Evolutionary conservation across 2,888 invertebrate species (phyloP).

Genomic region (Acanthococcus lagerstroemiae): DNA sequence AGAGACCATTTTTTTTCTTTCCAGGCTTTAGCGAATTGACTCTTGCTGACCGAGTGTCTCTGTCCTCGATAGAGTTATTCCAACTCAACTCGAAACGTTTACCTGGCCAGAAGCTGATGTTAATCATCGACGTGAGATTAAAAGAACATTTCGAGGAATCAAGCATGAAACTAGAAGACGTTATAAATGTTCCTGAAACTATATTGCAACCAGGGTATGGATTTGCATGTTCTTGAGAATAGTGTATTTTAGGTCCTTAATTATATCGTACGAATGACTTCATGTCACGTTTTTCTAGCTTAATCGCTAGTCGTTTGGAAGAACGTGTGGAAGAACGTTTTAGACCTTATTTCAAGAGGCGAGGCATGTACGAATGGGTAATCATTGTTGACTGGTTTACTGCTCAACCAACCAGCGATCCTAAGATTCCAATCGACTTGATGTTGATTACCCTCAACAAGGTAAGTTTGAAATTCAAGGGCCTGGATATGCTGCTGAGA

Average conservation of each 20-base stretch:
- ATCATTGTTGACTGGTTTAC: conserved; percentile 17
- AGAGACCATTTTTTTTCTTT: too few species aligned
- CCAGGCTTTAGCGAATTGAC: too few species aligned
- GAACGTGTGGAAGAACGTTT: conserved; percentile 2
- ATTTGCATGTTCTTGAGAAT: neutral
- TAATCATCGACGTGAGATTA: conserved; percentile 13
- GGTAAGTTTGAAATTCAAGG: too few species aligned
- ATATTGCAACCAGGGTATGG: neutral
- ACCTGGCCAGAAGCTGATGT: too few species aligned
- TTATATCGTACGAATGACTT: neutral
- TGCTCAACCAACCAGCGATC: neutral
- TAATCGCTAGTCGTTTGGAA: conserved; percentile 1
- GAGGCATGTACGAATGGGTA: conserved; percentile 10
- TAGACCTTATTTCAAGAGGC: neutral
- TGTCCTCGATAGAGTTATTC: too few species aligned
- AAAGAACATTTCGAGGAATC: conserved; percentile 4
- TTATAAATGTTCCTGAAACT: conserved; percentile 5
- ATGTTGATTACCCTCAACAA: too few species aligned
- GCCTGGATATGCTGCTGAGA: too few species aligned
- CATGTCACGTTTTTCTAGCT: neutral
- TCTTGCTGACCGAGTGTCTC: too few species aligned
- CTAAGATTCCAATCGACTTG: neutral
- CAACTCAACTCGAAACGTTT: too few species aligned
- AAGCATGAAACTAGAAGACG: neutral
- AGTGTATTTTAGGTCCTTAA: neutral